Evolutionary conservation across 2,797 vertebrate species (phyloP).

Genomic region (Myotis planiceps): DNA sequence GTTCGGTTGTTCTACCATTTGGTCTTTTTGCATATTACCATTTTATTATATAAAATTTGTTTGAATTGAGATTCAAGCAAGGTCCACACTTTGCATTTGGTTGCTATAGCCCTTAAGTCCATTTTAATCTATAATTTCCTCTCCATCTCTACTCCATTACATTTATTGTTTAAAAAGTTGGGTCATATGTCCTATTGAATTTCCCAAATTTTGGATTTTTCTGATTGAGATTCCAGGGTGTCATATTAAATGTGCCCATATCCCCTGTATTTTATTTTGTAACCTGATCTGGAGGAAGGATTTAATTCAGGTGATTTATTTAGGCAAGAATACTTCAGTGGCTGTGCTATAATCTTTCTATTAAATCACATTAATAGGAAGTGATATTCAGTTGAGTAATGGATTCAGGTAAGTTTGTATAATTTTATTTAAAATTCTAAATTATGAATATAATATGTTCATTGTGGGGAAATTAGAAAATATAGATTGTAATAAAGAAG

Average conservation of each 20-base stretch:
- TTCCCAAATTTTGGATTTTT: neutral
- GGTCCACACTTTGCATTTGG: neutral
- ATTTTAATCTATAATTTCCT: neutral
- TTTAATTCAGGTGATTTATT: neutral
- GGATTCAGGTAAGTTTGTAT: neutral
- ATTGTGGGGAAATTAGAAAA: slow-evolving; percentile 3
- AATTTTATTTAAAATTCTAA: slow-evolving; percentile 25
- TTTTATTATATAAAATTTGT: neutral
- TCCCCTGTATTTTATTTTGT: neutral
- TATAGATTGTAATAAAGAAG: neutral
- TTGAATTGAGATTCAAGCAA: neutral
- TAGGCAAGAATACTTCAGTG: neutral
- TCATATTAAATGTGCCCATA: neutral
- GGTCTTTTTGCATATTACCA: too few relatives aligned
- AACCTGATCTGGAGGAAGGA: neutral
- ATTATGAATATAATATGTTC: neutral
- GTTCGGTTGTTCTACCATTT: too few relatives aligned
- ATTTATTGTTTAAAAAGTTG: slow-evolving; percentile 13
- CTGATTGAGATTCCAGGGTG: neutral
- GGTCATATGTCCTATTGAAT: neutral
- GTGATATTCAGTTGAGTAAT: neutral
- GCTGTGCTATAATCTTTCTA: neutral
- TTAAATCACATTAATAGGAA: neutral
- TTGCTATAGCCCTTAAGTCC: neutral
- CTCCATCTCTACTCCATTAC: neutral